phyloP scores from a whole-genome alignment of 2,797 vertebrate species.

The Ispidina picta region DNA sequence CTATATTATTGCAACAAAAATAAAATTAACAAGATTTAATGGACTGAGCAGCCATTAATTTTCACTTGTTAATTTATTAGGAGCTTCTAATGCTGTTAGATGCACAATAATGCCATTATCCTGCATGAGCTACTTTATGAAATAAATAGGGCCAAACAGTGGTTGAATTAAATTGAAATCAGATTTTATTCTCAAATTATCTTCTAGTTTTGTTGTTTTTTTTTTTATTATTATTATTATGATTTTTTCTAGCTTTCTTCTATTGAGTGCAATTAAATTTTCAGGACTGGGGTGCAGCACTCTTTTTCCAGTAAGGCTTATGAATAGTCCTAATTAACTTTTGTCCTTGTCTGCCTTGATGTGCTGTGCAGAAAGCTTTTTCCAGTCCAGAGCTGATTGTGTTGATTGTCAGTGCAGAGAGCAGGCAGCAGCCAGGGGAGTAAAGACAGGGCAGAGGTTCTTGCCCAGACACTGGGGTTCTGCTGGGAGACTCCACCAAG shows the following conservation, averaged over 20 bases:
- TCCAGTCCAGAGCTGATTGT: background rate
- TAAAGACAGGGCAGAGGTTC: background rate
- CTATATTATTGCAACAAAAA: conserved; percentile 70
- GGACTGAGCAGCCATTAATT: conserved; percentile 78
- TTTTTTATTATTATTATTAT: background rate
- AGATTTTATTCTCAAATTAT: conserved; percentile 53
- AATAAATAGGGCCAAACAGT: conserved; percentile 58
- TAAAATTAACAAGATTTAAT: conserved; percentile 81
- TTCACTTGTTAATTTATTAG: conserved; percentile 79
- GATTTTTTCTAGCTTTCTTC: background rate
- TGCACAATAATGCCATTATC: conserved; percentile 53
- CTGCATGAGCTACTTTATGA: conserved; percentile 54
- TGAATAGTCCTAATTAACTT: conserved; percentile 61
- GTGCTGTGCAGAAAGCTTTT: background rate
- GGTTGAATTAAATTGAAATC: conserved; percentile 66
- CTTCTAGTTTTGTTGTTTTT: background rate
- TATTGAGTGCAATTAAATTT: conserved; percentile 31
- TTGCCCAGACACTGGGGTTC: background rate
- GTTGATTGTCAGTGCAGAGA: background rate
- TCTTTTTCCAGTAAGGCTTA: conserved; percentile 35
- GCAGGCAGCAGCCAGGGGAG: background rate
- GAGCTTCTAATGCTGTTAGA: conserved; percentile 65
- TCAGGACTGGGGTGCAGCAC: conserved; percentile 25
- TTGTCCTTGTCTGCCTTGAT: conserved; percentile 37
- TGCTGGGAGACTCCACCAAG: background rate